Evolutionary conservation across 2,888 invertebrate species (phyloP), one percentile per base, ranked within the genome.

Genomic region (Trissoscelio sp.): DNA sequence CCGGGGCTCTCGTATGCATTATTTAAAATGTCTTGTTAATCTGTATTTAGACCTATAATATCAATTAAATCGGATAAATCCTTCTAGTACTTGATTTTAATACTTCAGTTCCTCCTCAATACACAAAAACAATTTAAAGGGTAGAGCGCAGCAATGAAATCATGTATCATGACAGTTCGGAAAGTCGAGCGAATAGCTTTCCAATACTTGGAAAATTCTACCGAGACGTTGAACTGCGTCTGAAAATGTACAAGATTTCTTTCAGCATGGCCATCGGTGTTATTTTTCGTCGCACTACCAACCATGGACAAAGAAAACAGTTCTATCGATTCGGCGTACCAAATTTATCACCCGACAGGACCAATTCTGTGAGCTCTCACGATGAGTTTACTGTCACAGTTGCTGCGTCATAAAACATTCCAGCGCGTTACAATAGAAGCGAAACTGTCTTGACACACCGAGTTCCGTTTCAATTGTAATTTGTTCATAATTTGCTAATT

Each of bases 311-410:
- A 64, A 64, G 64, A 48, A 64, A 48, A 20, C 44, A 46, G 28
- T 46, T 16, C 7, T 11, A 60, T 60, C 22, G 60, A 60, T 60
- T 44, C 12, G 28, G 5, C 44, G 16, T n/a, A 22, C 31, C 46
- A 20, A 55, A 55, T 55, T 55, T 55, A 55, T 55, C 53, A 16
- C 20, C 34, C 37, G n/a, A 53, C 16, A 16, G 60, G 16, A 60
- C 20, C 46, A 34, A 64, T 64, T 51, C 9, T n/a, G 34, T 16
- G 31, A 46, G 44, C 28, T 46, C 16, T 31, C 31, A 12, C 20
- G n/a, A 37, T 12, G 48, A 48, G 34, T 34, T 48, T 48, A 34
- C 16, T 20, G 48, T 48, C 51, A 46, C 28, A 11, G 18, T n/a
- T 11, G 22, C 46, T 5, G 60, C 3, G 22, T 31, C 28, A 46